Base-by-base conservation (phyloP, 1,140 invertebrate species). In the Holcopasites calliopsidis region DNA sequence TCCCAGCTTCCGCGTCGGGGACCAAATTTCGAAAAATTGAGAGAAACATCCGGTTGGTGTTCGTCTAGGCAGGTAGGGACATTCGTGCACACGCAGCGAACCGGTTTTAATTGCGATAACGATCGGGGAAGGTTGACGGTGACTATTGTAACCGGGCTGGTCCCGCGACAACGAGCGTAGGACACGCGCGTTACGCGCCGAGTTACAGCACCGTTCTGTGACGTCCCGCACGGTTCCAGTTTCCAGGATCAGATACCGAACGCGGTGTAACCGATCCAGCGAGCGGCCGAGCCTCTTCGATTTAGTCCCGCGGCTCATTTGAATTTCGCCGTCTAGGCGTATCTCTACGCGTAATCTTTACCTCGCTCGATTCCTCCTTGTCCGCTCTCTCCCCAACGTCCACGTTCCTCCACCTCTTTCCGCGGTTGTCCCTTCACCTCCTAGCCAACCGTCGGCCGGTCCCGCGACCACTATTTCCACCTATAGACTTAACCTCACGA, bases 401-500 rank as follows among this genome's bases (percentile, higher is more conserved):
- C 28, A 21, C 10, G 16, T 60, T 28, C 13, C 38, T 40, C n/a
- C 28, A 5, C 16, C 31, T 13, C 18, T 23, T 18, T 38, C 21
- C 7, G 4, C 18, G 50, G 3, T 28, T 23, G 18, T n/a, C 26
- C 7, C 23, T 16, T 47, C 13, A 11, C 44, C n/a, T n/a, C 44
- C n/a, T n/a, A 18, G 44, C 26, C 18, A n/a, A n/a, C 16, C 18
- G 13, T n/a, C n/a, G 44, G 26, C 40, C 65, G n/a, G n/a, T n/a
- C n/a, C 58, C 58, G 69, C 49, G 70, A 38, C 60, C 71, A 40
- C 72, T 55, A 47, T 75, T 75, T 78, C 76, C 76, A 75, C 71
- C 76, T 68, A 78, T 71, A 70, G 71, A 57, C 74, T 88, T 88
- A 88, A 90, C 83, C 89, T 80, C 79, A 61, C 87, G 85, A 88